Percentiles rank a stretch among this genome's conserved stretches.
Evolutionary conservation across 2,797 vertebrate species (phyloP).

Genomic region (Bradypus variegatus): DNA sequence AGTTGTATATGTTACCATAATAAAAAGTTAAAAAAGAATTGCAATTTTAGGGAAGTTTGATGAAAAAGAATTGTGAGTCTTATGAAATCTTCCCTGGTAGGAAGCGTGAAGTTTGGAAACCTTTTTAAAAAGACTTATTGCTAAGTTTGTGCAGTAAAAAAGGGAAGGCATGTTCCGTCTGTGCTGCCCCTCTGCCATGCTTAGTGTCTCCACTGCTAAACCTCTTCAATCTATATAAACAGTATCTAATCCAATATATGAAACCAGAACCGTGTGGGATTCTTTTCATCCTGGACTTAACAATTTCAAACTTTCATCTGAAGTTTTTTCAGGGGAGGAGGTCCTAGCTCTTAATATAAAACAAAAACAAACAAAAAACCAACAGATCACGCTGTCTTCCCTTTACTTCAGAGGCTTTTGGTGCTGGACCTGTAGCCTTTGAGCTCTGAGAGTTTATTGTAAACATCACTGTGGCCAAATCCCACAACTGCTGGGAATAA

Average conservation of each 20-base stretch:
- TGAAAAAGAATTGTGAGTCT: not conserved
- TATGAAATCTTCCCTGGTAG: not conserved
- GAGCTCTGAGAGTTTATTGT: slow-evolving; percentile 32
- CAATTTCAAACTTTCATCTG: slow-evolving; percentile 40
- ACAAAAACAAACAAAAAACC: not conserved
- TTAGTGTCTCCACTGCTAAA: not conserved
- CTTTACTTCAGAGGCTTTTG: not conserved
- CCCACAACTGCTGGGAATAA: slow-evolving; percentile 28
- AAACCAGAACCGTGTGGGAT: not conserved
- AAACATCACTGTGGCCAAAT: slow-evolving; percentile 41
- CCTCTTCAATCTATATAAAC: not conserved
- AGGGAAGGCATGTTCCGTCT: not conserved
- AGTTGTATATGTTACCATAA: too few species aligned
- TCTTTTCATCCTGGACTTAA: slow-evolving; percentile 17
- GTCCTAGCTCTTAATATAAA: slow-evolving; percentile 21
- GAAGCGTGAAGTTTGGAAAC: not conserved
- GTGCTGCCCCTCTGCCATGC: not conserved
- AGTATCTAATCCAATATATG: not conserved
- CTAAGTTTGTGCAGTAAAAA: not conserved
- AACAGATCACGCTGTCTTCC: not conserved
- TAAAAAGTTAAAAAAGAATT: not conserved
- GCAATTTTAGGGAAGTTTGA: not conserved
- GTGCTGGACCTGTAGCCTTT: not conserved
- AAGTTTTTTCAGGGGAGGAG: not conserved
- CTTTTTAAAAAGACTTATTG: not conserved